Evolutionary conservation across 2,113 vertebrate species (phyloP), one percentile per base, ranked within the genome.

Genomic region (Tringa solitaria): DNA sequence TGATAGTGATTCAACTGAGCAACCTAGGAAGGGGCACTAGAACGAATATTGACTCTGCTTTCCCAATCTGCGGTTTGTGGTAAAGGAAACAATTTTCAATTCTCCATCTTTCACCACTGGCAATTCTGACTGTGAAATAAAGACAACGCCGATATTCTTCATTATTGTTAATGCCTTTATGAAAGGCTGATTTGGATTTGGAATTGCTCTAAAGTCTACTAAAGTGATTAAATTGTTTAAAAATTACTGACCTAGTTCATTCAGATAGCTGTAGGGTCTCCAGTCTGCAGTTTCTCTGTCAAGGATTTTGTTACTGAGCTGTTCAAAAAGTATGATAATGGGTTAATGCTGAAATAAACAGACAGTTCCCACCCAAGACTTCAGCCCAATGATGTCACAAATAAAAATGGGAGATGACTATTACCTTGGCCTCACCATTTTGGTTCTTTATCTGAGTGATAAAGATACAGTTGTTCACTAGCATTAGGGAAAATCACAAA

Each of bases 231-330:
- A 95, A 95, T 78, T 50, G 93, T 86, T 92, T 82, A 96, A 96
- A 93, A 95, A 84, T 97, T 96, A 99, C 99, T 99, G 95, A 99
- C 99, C 99, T 97, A 99, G 98, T 97, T 99, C 99, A 96, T 98
- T 99, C 97, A 99, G 98, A 98, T 98, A 99, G 98, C 98, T 99
- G 98, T 99, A 99, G 76, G 98, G 98, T 97, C 99, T 99, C 99
- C 99, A 99, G 94, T 99, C 98, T 95, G 98, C 97, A 93, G 98
- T 98, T 80, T 98, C 98, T 98, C 98, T 98, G 97, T 98, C 97
- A 56, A 97, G 98, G 97, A 98, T 98, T 98, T 99, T 98, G 96
- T 98, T 98, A 98, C 97, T 98, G 86, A 98, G 98, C 99, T 99
- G 98, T 97, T 96, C 96, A 97, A 98, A 97, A 95, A 98, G 98